Percentiles rank a stretch among this genome's conserved stretches.
Conservation (phyloP, 2,797 vertebrate genomes). For the Malacoraja senta region DNA sequence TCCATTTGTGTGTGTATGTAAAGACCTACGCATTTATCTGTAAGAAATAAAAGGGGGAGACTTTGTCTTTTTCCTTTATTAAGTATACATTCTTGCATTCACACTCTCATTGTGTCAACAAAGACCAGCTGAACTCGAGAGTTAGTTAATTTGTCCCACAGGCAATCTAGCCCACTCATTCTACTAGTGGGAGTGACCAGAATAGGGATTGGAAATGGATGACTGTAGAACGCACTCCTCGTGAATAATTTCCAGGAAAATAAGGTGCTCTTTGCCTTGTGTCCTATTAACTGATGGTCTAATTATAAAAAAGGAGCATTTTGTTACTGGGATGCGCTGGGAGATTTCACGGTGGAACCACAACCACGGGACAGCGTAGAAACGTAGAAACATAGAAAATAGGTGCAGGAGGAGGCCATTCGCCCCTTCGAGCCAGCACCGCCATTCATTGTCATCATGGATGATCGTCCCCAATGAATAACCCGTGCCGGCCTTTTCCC, state of each 20-base stretch:
- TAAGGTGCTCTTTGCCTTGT: neutral
- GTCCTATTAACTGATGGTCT: neutral
- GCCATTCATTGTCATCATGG: too few relatives aligned
- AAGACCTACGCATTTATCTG: neutral
- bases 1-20: neutral
- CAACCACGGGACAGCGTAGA: neutral
- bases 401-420: too few relatives aligned
- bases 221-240: neutral
- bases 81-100: neutral
- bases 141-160: neutral
- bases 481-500: too few relatives aligned
- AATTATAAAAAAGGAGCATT: neutral
- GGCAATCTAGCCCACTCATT: neutral
- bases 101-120: neutral
- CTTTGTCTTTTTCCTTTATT: neutral
- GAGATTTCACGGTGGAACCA: neutral
- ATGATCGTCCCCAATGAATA: too few relatives aligned
- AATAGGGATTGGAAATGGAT: neutral
- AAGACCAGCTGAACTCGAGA: neutral
- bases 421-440: too few relatives aligned
- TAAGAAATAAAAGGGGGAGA: neutral
- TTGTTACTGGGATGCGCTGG: neutral
- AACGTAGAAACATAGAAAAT: too few relatives aligned
- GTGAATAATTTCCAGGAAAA: neutral
- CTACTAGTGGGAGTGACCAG: neutral